Base-by-base conservation (phyloP, 2,888 invertebrate species). In the Trissoscelio sp. region DNA sequence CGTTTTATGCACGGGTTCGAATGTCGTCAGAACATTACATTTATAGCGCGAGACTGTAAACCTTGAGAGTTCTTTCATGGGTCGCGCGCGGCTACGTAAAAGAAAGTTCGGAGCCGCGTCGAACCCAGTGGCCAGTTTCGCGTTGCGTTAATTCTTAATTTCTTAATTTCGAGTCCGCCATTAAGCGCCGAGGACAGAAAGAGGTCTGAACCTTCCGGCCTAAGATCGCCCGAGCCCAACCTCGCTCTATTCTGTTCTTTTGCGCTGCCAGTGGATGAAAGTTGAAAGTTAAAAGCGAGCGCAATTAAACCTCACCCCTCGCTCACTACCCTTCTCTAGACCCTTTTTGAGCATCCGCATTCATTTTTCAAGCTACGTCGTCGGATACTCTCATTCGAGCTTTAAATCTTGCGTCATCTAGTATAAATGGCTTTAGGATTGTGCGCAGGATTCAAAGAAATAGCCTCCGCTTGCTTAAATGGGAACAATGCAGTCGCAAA, bases 121-220 rank as follows among this genome's bases (percentile, higher is more conserved):
- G 66, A 79, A 66, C 83, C 79, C 83, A 51, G 75, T 81, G 83
- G 83, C 82, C 85, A 85, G 85, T 87, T 86, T 83, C 86, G 79
- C 80, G 83, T 85, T 78, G 84, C 87, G 86, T 89, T 88, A 89
- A 89, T 89, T 89, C 86, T 89, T 89, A 88, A 89, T 89, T 88
- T 87, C 87, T 87, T 88, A 87, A 89, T 89, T 87, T 87, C 86
- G 85, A 86, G 87, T 83, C 85, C 85, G 84, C 85, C 86, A 85
- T 87, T 86, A 88, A 88, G 85, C 85, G 85, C 83, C 79, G 84
- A 31, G 83, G 85, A 83, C 85, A 83, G 70, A 82, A 86, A 87
- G 85, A 84, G 84, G 78, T 85, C 84, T 83, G 73, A 81, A 79
- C 80, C 67, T 74, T 81, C 82, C 78, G 81, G 77, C 67, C 79